A percentile compares a stretch with the other conserved stretches of the same genome.
Conservation (phyloP, 2,797 vertebrate species). For the Macrochelys suwanniensis region DNA sequence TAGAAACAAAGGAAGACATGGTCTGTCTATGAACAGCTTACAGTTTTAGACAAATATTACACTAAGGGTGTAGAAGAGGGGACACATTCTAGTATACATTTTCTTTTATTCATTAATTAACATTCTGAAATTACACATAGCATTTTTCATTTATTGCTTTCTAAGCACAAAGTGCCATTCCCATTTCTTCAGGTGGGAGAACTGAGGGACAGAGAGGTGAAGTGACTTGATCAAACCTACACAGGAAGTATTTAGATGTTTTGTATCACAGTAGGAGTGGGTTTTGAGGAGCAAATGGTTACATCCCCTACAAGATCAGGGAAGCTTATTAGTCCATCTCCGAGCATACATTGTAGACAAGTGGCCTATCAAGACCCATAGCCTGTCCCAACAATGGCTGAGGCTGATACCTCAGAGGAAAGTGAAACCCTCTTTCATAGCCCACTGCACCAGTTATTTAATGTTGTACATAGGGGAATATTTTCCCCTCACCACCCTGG, state of each 20-base stretch:
- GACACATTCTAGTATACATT: background rate
- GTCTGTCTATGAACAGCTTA: background rate
- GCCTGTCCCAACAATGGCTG: background rate
- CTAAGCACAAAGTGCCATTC: background rate
- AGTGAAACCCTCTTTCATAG: background rate
- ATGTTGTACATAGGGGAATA: background rate
- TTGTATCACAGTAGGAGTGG: background rate
- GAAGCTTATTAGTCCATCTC: background rate
- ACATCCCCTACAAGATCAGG: background rate
- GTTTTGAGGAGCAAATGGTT: background rate
- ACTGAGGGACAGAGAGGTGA: background rate
- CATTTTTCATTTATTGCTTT: background rate
- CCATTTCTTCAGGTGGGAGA: background rate
- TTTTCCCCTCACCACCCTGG: background rate
- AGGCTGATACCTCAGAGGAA: background rate
- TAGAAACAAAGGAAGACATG: background rate
- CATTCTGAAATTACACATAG: background rate
- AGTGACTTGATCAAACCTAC: background rate
- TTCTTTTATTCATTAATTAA: background rate
- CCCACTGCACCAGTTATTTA: background rate
- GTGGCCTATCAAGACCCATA: background rate
- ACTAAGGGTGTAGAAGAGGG: background rate
- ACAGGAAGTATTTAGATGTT: background rate
- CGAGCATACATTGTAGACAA: background rate
- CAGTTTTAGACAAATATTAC: background rate